Conservation (phyloP, 2,888 invertebrate species). For the Drepanosiphum platanoidis region DNA sequence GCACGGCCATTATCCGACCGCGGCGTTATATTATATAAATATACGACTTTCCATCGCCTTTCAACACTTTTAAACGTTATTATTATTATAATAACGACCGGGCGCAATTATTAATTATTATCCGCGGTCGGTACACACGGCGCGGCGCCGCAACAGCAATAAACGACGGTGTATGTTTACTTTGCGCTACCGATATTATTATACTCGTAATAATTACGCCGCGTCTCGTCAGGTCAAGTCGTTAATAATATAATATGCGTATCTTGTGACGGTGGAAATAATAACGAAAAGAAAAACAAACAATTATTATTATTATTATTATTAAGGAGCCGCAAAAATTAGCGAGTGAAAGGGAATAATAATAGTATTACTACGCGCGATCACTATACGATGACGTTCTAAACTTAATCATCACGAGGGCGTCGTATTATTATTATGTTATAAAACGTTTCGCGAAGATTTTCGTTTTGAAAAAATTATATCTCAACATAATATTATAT, state of each 20-base stretch:
- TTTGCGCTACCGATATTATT: neutral
- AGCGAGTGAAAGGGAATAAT: neutral
- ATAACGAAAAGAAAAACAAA: neutral
- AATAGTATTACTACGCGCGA: neutral
- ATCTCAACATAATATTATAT: too few species aligned
- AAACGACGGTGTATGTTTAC: slow-evolving; percentile 15
- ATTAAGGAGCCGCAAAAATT: neutral
- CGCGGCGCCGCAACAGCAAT: too few species aligned
- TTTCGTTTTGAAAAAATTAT: neutral
- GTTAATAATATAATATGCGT: neutral
- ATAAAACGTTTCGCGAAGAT: neutral
- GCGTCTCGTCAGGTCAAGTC: too few species aligned
- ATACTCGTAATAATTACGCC: neutral
- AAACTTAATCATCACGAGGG: neutral
- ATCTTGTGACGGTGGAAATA: neutral
- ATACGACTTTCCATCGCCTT: neutral
- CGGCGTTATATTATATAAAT: too few species aligned
- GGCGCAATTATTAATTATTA: neutral
- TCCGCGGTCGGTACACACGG: too few species aligned
- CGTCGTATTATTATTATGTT: neutral
- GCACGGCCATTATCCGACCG: too few species aligned
- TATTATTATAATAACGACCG: neutral
- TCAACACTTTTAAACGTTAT: neutral
- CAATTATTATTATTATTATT: too few species aligned
- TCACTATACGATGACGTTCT: too few species aligned